Base-by-base conservation (phyloP, 2,888 invertebrate genomes). In the Dicyrtoma fusca region DNA sequence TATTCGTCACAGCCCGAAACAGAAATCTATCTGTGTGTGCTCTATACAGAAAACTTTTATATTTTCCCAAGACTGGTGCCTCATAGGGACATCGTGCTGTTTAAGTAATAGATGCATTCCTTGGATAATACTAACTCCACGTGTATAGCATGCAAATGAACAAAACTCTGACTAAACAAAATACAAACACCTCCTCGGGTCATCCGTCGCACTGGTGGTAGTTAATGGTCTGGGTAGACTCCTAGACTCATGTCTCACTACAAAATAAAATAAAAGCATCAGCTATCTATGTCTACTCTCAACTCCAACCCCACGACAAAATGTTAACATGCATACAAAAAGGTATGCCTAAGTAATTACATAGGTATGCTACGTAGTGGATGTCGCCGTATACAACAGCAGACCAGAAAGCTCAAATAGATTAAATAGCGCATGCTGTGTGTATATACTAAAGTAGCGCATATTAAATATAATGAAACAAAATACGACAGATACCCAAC, bases 181-280 rank as follows among this genome's bases (percentile, higher is more conserved):
- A 23, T 45, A 57, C 59, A 57, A 68, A 44, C 68, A 68, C 68
- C 68, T 68, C 68, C 68, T 68, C 45, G 21, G 68, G 68, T 68
- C 68, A 68, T 68, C 57, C 55, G 42, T 57, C 49, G 11, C 63
- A 19, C 25, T 25, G 51, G 42, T 68, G 66, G 25, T 6, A 49
- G 59, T 34, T 34, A 59, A 34, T 34, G 34, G 34, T 34, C 8
- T 34, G 8, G 4, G 8, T 34, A 34, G 34, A 34, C 34, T 34
- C 34, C 3, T 34, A 34, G 34, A 34, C 34, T 34, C 34, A 34
- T 34, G 34, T 34, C 34, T 34, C 34, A 34, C 34, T 34, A 34
- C 4, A 55, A 57, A 23, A 45, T 26, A 55, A 21, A 64, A 10
- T 17, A 42, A 45, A 42, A 34, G 19, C n/a, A 64, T 14, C 14